Evolutionary conservation across 92 coral and sea anemone genomes (phyloP).

Genomic region (Muricea muricata): DNA sequence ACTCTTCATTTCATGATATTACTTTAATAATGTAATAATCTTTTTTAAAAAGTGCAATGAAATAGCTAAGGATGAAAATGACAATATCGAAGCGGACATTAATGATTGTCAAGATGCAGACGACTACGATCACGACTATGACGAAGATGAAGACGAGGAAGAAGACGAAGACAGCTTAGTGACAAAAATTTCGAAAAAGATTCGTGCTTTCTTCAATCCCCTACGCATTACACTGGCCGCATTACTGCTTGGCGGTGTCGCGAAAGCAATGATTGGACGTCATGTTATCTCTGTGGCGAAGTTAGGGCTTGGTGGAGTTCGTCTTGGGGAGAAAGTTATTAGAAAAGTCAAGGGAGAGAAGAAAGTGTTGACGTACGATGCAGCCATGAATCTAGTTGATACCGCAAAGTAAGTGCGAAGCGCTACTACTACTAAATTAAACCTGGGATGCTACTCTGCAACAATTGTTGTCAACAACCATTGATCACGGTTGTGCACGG

Average conservation of each 20-base stretch:
- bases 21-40: too few relatives aligned
- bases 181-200: background rate
- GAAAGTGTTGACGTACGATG: slow-evolving; percentile 1
- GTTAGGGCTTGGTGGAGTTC: slow-evolving; percentile 27
- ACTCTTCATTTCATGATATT: too few relatives aligned
- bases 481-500: too few relatives aligned
- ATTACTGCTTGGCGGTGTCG: slow-evolving; percentile 6
- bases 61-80: slow-evolving; percentile 75
- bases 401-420: slow-evolving; percentile 1
- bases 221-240: background rate
- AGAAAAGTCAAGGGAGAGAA: background rate
- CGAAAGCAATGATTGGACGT: slow-evolving; percentile 17
- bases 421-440: too few relatives aligned
- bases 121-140: slow-evolving; percentile 8
- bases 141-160: slow-evolving; percentile 17
- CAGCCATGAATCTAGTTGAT: slow-evolving; percentile 30
- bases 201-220: background rate
- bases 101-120: background rate
- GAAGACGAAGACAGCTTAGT: background rate
- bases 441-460: too few relatives aligned
- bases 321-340: slow-evolving; percentile 1
- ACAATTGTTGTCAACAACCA: too few relatives aligned
- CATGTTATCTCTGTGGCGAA: background rate
- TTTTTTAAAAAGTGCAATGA: slow-evolving; percentile 65
- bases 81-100: slow-evolving; percentile 47